A percentile compares a stretch with the other conserved stretches of the same genome.
Evolutionary conservation across 2,888 invertebrate genomes (phyloP).

Genomic region (Drosophila pseudotalamancana): DNA sequence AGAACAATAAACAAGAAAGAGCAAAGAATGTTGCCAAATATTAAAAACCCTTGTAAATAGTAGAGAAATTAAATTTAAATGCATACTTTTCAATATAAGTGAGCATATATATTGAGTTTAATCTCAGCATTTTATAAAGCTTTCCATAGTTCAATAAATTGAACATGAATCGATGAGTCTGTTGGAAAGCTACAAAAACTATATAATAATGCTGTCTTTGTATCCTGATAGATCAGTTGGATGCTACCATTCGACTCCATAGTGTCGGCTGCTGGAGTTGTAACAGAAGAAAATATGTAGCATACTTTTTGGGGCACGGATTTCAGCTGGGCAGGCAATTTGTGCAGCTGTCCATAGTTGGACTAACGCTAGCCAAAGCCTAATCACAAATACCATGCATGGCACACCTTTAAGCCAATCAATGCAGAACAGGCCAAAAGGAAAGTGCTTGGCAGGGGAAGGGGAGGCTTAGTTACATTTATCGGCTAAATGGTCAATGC

Average conservation of each 20-base stretch:
- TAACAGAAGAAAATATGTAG: background rate
- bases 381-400: slow-evolving; percentile 42
- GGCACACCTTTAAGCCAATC: slow-evolving; percentile 55
- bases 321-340: slow-evolving; percentile 14
- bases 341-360: slow-evolving; percentile 20
- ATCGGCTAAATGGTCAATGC: slow-evolving; percentile 63
- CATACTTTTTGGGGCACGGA: slow-evolving; percentile 2
- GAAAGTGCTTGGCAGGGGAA: background rate
- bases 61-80: too few species aligned
- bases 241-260: too few species aligned
- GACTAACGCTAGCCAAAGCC: slow-evolving; percentile 11
- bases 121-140: too few species aligned
- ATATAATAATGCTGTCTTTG: too few species aligned
- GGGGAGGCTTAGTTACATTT: slow-evolving; percentile 28
- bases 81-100: too few species aligned
- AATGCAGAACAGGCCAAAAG: slow-evolving; percentile 22
- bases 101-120: too few species aligned
- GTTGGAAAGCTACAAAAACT: too few species aligned
- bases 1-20: background rate
- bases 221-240: too few species aligned
- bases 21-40: background rate
- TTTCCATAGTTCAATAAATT: too few species aligned
- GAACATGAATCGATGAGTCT: too few species aligned
- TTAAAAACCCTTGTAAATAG: background rate
- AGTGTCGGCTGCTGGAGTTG: background rate